A percentile compares a stretch with the other conserved stretches of the same genome.
Conservation (phyloP, 1,140 invertebrate species). For the Achroia grisella region DNA sequence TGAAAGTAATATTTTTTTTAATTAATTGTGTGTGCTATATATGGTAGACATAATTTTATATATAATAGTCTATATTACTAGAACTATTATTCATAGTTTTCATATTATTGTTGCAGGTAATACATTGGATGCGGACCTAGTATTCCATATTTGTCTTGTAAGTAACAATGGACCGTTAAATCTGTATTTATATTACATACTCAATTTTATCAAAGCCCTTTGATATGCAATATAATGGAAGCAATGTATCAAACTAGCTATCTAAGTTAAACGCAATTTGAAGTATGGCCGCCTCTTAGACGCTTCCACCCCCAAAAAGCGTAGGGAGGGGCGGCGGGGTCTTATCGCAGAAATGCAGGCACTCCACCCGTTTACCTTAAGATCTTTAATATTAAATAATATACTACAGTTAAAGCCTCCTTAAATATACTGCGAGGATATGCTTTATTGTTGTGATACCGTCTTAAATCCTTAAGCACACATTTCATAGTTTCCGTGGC, state of each 20-base stretch:
- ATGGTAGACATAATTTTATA: no score
- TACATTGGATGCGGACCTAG: no score
- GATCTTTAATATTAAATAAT: constrained; percentile 73
- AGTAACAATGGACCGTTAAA: background rate
- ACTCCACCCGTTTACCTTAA: constrained; percentile 67
- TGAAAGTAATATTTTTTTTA: no score
- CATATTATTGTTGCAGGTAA: no score
- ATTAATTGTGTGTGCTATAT: no score
- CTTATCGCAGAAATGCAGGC: constrained; percentile 70
- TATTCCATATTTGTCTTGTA: no score
- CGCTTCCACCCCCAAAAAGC: constrained; percentile 48
- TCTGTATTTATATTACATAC: background rate
- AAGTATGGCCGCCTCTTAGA: constrained; percentile 68
- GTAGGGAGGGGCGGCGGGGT: constrained; percentile 32
- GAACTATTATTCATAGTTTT: no score
- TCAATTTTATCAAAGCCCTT: constrained; percentile 45
- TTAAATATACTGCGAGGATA: constrained; percentile 37
- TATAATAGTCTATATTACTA: no score
- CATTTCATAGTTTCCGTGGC: no score
- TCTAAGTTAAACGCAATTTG: constrained; percentile 70
- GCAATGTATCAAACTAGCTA: constrained; percentile 70
- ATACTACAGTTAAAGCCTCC: constrained; percentile 62
- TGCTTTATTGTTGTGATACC: constrained; percentile 39
- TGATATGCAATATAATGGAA: constrained; percentile 66
- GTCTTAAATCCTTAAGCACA: constrained; percentile 4